phyloP scores from a whole-genome alignment of 2,113 vertebrate species.

The Sclerurus mexicanus region DNA sequence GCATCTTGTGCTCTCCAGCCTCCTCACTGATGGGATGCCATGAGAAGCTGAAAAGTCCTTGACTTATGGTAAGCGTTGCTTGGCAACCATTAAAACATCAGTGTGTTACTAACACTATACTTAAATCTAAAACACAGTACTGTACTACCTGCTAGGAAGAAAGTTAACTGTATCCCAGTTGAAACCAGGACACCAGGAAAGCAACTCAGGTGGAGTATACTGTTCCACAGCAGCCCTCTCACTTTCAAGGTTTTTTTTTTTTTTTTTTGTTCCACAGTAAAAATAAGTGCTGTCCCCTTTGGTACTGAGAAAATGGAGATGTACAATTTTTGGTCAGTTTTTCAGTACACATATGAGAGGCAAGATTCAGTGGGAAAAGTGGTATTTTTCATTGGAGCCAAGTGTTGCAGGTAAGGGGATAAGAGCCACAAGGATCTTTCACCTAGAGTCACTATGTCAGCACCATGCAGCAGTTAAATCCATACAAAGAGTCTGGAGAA shows the following conservation, averaged over 20 bases:
- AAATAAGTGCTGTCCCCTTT: background rate
- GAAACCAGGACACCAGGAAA: background rate
- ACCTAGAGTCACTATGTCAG: background rate
- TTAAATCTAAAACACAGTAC: background rate
- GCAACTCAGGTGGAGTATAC: background rate
- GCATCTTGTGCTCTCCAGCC: background rate
- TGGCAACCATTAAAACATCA: background rate
- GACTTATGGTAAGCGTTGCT: background rate
- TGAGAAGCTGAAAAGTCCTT: background rate
- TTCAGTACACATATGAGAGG: background rate
- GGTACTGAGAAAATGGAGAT: background rate
- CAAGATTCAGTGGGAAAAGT: background rate
- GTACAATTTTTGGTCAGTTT: background rate
- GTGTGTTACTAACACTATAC: background rate
- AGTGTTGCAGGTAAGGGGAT: background rate
- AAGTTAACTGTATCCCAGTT: background rate
- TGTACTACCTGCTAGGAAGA: background rate
- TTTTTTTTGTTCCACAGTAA: background rate
- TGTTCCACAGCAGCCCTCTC: background rate
- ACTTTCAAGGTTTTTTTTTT: background rate
- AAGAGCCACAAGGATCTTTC: background rate
- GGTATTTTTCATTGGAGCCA: background rate
- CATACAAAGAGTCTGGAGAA: background rate
- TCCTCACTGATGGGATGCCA: background rate
- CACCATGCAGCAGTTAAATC: fast-evolving